Evolutionary conservation across 2,113 vertebrate species (phyloP).

Genomic region (Oncorhynchus keta): DNA sequence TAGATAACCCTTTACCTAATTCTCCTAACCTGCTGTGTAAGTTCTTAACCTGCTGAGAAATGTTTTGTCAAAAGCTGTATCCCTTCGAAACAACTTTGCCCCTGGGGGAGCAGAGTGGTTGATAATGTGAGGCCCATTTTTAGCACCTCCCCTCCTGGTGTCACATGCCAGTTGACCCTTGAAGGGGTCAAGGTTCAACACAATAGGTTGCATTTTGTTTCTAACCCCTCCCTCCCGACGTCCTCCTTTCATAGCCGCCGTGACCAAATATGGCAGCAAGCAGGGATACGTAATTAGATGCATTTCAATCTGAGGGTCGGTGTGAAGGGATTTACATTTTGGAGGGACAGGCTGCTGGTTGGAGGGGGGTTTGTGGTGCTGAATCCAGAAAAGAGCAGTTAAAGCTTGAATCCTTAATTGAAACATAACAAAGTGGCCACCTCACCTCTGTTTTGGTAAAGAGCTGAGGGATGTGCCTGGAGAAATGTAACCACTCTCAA

Average conservation of each 20-base stretch:
- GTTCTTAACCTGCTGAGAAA: no score
- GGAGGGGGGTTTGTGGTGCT: not conserved
- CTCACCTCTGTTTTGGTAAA: no score
- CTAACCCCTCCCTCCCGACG: constrained; percentile 25
- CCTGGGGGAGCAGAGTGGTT: constrained; percentile 4
- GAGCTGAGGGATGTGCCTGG: no score
- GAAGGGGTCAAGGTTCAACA: constrained; percentile 61
- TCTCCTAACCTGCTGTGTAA: no score
- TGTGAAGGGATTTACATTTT: constrained; percentile 2
- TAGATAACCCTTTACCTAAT: no score
- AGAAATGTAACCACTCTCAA: no score
- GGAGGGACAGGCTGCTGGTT: no score
- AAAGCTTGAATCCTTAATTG: no score
- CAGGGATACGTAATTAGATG: constrained; percentile 5
- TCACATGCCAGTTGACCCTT: constrained; percentile 68
- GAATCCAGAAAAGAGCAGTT: not conserved
- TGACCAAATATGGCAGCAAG: not conserved
- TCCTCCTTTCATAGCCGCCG: constrained; percentile 19
- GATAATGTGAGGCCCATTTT: constrained; percentile 47
- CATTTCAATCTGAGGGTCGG: not conserved
- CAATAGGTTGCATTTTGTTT: constrained; percentile 62
- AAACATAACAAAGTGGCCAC: no score
- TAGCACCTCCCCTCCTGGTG: constrained; percentile 58
- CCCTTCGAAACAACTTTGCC: not conserved
- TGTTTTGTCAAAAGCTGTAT: no score